A percentile compares a stretch with the other conserved stretches of the same genome.
phyloP scores from a whole-genome alignment of 1,140 invertebrate genomes.

The Protaetia brevitarsis region DNA sequence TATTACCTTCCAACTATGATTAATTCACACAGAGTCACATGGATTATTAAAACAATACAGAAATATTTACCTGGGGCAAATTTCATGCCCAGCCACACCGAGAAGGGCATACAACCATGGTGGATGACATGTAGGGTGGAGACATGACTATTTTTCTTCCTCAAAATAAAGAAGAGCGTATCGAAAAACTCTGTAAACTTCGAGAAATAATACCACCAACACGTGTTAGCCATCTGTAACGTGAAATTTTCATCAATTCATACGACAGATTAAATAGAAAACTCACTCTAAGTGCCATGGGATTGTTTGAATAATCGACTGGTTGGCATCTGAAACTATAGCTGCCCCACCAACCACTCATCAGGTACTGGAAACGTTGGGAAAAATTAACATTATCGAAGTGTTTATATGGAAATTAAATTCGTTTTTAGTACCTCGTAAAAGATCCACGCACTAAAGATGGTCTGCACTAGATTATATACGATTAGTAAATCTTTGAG shows the following conservation, averaged over 20 bases:
- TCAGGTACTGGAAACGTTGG: slow-evolving; percentile 62
- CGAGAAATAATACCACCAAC: slow-evolving; percentile 98
- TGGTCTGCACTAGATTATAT: slow-evolving; percentile 86
- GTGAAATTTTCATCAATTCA: no score
- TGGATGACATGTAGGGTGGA: slow-evolving; percentile 93
- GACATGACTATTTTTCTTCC: slow-evolving; percentile 90
- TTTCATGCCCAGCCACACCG: slow-evolving; percentile 94
- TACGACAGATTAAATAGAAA: no score
- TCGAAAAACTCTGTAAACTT: slow-evolving; percentile 97
- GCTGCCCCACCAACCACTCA: slow-evolving; percentile 80
- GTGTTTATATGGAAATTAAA: no score
- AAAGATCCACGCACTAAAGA: slow-evolving; percentile 90
- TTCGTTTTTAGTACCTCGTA: slow-evolving; percentile 69
- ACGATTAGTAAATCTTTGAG: slow-evolving; percentile 76
- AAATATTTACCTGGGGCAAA: slow-evolving; percentile 85
- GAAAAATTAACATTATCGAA: neutral
- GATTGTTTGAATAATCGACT: slow-evolving; percentile 84
- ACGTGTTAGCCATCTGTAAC: slow-evolving; percentile 82
- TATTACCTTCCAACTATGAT: no score
- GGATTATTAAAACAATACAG: neutral
- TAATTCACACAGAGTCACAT: no score
- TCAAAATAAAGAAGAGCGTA: slow-evolving; percentile 87
- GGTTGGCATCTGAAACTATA: slow-evolving; percentile 93
- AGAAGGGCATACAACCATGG: slow-evolving; percentile 93
- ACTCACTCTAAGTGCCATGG: slow-evolving; percentile 79